Conservation (phyloP, 2,113 vertebrate species). For the Oncorhynchus keta region DNA sequence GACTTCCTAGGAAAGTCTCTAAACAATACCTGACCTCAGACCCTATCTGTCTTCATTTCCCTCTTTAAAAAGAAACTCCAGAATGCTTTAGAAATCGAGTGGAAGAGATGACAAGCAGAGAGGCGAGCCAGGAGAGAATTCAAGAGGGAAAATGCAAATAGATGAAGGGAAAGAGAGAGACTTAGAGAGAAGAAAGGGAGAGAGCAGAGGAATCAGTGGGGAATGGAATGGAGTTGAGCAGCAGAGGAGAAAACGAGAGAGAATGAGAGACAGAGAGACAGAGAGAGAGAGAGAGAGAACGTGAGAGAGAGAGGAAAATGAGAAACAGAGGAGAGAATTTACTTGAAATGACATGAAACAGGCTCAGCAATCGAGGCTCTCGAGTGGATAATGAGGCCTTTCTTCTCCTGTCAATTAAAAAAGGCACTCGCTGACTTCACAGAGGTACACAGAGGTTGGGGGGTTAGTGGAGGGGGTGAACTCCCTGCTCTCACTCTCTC, state of each 20-base stretch:
- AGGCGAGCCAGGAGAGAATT: slow-evolving; percentile 40
- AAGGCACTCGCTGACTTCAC: not conserved
- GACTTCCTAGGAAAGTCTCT: too few relatives aligned
- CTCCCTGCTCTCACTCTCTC: not conserved
- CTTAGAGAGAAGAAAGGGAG: slow-evolving; percentile 7
- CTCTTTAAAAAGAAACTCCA: slow-evolving; percentile 26
- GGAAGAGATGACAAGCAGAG: slow-evolving; percentile 16
- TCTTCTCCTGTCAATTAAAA: not conserved
- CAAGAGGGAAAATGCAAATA: slow-evolving; percentile 28
- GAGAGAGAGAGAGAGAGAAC: slow-evolving; percentile 9
- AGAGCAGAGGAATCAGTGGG: not conserved
- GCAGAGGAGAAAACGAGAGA: not conserved
- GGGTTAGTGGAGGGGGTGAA: too few relatives aligned
- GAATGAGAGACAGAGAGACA: not conserved
- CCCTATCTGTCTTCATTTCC: slow-evolving; percentile 23
- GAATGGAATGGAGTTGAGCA: too few relatives aligned
- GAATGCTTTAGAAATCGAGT: slow-evolving; percentile 34
- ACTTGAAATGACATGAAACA: not conserved
- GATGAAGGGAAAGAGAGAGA: slow-evolving; percentile 7
- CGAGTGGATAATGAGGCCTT: not conserved
- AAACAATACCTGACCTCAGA: too few relatives aligned
- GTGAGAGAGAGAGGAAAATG: slow-evolving; percentile 33
- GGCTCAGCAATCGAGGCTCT: not conserved
- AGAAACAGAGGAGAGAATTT: not conserved
- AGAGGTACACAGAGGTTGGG: not conserved